Evolutionary conservation across 2,113 vertebrate genomes (phyloP).

Genomic region (Microcebus griseorufus): DNA sequence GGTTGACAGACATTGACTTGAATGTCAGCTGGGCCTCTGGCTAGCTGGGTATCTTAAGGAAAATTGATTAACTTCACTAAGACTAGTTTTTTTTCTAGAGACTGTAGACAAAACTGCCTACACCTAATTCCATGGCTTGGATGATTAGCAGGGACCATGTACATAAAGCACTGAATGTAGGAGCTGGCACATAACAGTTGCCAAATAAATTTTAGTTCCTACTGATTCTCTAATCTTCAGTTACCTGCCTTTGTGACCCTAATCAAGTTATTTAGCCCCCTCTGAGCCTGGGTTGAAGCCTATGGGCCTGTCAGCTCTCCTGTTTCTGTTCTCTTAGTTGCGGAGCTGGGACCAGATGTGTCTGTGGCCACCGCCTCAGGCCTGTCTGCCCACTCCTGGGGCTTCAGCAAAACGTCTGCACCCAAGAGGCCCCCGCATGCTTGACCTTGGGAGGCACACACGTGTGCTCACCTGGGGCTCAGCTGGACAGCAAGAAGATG

Average conservation of each 20-base stretch:
- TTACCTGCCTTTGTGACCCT: background rate
- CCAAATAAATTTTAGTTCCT: background rate
- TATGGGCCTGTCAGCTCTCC: background rate
- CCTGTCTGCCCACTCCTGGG: background rate
- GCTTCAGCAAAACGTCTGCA: conserved; percentile 2
- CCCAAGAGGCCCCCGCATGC: background rate
- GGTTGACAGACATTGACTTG: background rate
- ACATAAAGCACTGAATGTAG: background rate
- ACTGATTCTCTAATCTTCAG: background rate
- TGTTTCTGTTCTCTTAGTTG: background rate
- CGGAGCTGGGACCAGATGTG: background rate
- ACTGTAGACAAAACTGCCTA: background rate
- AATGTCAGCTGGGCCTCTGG: background rate
- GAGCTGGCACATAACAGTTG: background rate
- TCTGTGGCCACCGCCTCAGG: conserved; percentile 38
- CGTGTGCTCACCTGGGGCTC: background rate
- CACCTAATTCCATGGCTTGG: background rate
- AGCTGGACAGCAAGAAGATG: background rate
- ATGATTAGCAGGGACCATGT: background rate
- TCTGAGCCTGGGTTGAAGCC: background rate
- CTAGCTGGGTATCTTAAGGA: background rate
- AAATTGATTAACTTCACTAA: background rate
- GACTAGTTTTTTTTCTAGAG: background rate
- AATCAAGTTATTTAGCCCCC: background rate
- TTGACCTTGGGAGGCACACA: conserved; percentile 29